Base-by-base conservation (phyloP, 2,797 vertebrate species). In the Oophaga sylvatica region DNA sequence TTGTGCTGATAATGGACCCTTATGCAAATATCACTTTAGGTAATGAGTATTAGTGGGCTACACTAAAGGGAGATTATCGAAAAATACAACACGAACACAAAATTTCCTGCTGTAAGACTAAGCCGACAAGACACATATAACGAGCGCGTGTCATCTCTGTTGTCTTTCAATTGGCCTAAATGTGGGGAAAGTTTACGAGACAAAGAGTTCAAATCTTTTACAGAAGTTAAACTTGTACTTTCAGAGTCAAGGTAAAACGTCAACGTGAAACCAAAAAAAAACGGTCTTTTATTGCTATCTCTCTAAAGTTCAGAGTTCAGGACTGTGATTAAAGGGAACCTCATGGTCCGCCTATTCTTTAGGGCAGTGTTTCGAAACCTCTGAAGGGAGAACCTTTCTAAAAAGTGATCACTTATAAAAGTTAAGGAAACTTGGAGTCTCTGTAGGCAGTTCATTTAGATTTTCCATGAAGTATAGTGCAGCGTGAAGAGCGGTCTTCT, bases 161-260 rank as follows among this genome's bases (percentile, higher is more conserved):
- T 62, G 22, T 41, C 59, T 41, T 78, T 78, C 57, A 53, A 78
- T 78, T 17, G 6, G 17, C 59, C 41, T 35, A 4, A 62, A 80
- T 5, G 41, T 81, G 2, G n/a, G 15, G 0, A 31, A 73, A 53
- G 20, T 26, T 70, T 7, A 56, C 41, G 68, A 70, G n/a, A 20
- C 20, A 15, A 12, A 70, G 17, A 31, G 11, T 41, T 67, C 26
- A 68, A 82, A 56, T 53, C 63, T 82, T 70, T 70, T 83, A 70
- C 48, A 70, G 16, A 70, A 70, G 26, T 57, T 26, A 57, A 83
- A 67, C 80, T 67, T 45, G 65, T 68, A 65, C 63, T 29, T 82
- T 82, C 22, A 68, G 56, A 56, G 62, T 29, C 80, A 53, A 82
- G n/a, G 63, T 53, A 48, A 82, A 79, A 79, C 59, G 76, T 79